Evolutionary conservation across 2,113 vertebrate species (phyloP).

Genomic region (Euleptes europaea): DNA sequence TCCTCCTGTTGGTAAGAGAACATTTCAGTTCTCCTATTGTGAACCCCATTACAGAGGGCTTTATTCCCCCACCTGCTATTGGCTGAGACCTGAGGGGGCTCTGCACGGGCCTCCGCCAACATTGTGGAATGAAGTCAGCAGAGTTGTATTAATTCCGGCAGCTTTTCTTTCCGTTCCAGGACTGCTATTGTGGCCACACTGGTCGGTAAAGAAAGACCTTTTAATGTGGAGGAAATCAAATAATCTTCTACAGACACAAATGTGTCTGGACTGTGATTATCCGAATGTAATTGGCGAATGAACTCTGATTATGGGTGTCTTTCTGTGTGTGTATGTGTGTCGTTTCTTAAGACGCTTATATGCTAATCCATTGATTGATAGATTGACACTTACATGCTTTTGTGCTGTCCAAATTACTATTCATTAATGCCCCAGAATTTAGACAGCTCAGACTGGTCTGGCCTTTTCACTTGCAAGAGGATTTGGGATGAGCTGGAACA

Average conservation of each 20-base stretch:
- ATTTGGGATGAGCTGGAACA: conserved; percentile 29
- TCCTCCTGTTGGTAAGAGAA: neutral
- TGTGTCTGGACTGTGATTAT: conserved; percentile 53
- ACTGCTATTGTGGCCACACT: conserved; percentile 57
- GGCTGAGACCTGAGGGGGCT: neutral
- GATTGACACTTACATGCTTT: conserved; percentile 50
- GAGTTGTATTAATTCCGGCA: conserved; percentile 57
- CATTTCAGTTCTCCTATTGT: neutral
- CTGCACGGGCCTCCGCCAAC: neutral
- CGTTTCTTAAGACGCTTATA: conserved; percentile 51
- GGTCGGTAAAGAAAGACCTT: conserved; percentile 68
- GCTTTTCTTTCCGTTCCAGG: conserved; percentile 53
- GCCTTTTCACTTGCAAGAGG: conserved; percentile 19
- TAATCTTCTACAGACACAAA: conserved; percentile 58
- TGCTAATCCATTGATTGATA: conserved; percentile 40
- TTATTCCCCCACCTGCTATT: neutral
- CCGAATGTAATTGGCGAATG: conserved; percentile 66
- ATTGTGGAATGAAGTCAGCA: conserved; percentile 42
- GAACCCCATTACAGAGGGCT: neutral
- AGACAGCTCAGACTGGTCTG: conserved; percentile 18
- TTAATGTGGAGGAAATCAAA: conserved; percentile 67
- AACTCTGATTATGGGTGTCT: conserved; percentile 58
- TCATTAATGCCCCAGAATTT: conserved; percentile 54
- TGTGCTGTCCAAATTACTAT: conserved; percentile 40
- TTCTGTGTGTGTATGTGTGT: conserved; percentile 20